phyloP scores from a whole-genome alignment of 2,113 vertebrate genomes.

The Numenius arquata region DNA sequence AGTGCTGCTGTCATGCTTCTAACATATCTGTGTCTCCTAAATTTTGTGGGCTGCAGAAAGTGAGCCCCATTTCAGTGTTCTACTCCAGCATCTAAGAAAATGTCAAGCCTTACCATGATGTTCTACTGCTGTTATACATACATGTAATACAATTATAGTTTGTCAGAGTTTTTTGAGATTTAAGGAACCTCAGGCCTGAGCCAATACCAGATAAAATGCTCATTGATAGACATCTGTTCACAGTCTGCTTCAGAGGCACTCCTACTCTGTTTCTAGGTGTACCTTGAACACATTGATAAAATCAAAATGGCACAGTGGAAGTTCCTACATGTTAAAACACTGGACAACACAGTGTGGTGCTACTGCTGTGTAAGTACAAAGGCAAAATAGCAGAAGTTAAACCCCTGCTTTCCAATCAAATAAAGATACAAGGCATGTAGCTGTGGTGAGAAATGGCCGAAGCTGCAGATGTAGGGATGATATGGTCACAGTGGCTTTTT shows the following conservation, averaged over 20 bases:
- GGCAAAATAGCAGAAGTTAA: background rate
- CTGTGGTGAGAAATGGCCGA: background rate
- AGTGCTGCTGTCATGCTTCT: background rate
- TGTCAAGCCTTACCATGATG: background rate
- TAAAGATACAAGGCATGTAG: background rate
- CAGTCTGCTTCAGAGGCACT: background rate
- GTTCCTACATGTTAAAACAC: background rate
- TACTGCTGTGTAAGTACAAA: background rate
- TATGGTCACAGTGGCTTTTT: background rate
- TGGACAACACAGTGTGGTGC: background rate
- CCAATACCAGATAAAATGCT: background rate
- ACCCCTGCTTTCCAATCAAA: background rate
- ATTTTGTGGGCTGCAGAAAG: background rate
- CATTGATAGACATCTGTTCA: background rate
- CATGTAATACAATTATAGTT: background rate
- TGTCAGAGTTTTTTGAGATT: background rate
- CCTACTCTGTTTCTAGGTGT: background rate
- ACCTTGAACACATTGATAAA: background rate
- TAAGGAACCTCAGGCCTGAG: background rate
- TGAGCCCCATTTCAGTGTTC: background rate
- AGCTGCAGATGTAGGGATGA: background rate
- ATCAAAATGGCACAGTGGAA: background rate
- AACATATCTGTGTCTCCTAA: rapidly evolving
- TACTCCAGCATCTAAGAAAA: background rate
- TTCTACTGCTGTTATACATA: background rate